Evolutionary conservation across 1,140 invertebrate species (phyloP), one percentile per base, ranked within the genome.

Genomic region (Penaeus chinensis): DNA sequence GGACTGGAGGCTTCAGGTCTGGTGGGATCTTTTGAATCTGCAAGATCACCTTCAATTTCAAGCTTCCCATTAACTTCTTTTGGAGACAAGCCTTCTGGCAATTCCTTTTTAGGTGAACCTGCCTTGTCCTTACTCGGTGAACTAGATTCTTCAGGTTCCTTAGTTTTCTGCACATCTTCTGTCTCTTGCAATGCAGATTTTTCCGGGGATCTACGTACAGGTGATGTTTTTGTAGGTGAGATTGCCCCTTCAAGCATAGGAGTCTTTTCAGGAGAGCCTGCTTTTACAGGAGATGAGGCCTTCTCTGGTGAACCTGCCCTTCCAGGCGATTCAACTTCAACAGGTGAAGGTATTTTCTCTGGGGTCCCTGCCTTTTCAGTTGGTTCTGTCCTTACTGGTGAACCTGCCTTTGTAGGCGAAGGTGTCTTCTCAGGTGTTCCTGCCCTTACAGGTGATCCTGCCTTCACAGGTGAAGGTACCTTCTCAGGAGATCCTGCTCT

Each of bases 131-230:
- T 54, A 54, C 47, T 54, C 10, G 8, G 47, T 54, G 13, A 54
- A 54, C 8, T 54, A 54, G 47, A 13, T 54, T 54, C 47, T 54
- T 54, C 47, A 54, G 47, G 47, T 13, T 8, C 47, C 13, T 54
- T 91, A 27, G 91, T 90, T 27, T 91, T 88, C 86, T 89, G 90
- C 74, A 92, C 89, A 65, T 90, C 89, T 91, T 93, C 93, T n/a
- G 92, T 89, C 90, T 86, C 78, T 69, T 91, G 87, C 37, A 32
- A 24, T 24, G 3, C 61, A 82, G 24, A 19, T 62, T 20, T 19
- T 62, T 82, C 61, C 13, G 18, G 32, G 10, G 20, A 27, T 1
- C 63, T 66, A 2, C n/a, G 13, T 19, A 37, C 20, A 16, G 27
- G 11, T n/a, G 74, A 54, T 82, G 37, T n/a, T 82, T 87, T 90